These are phyloP conservation scores for Ataeniobius toweri DNA, from an alignment of 2,797 vertebrate species.

Conservation along the genomic window DNA sequence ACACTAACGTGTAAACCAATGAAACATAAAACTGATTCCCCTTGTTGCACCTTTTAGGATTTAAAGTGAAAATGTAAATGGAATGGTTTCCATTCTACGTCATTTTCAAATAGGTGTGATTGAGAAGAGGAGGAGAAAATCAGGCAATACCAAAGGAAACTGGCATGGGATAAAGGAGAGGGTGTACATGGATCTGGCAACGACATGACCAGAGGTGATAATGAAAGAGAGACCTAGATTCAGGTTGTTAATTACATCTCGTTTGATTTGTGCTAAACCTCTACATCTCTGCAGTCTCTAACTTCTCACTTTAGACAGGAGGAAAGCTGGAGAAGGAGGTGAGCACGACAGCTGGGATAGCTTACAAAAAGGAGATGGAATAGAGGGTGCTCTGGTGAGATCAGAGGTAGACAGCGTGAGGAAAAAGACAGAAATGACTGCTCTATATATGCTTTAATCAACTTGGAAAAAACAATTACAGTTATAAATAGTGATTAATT, in stretches of 20 bases:
- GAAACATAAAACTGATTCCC: not conserved
- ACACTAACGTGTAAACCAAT: not conserved
- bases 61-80: not conserved
- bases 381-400: not conserved
- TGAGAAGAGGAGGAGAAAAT: slow-evolving; percentile 3
- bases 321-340: not conserved
- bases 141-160: not conserved
- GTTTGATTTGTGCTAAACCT: slow-evolving; percentile 8
- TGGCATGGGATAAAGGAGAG: not conserved
- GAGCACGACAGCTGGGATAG: slow-evolving; percentile 2
- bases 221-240: not conserved
- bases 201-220: slow-evolving; percentile 4
- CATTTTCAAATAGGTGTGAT: slow-evolving; percentile 15
- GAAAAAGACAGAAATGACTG: slow-evolving; percentile 1
- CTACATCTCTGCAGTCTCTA: not conserved
- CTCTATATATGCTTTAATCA: slow-evolving; percentile 29
- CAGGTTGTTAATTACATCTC: slow-evolving; percentile 33
- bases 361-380: slow-evolving; percentile 2
- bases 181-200: slow-evolving; percentile 9
- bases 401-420: slow-evolving; percentile 11
- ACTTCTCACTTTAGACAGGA: not conserved
- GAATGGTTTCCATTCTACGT: slow-evolving; percentile 4
- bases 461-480: slow-evolving; percentile 26
- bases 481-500: slow-evolving; percentile 8
- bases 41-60: not conserved